Evolutionary conservation across 2,797 vertebrate species (phyloP).

Genomic region (Poeciliopsis presidionis): DNA sequence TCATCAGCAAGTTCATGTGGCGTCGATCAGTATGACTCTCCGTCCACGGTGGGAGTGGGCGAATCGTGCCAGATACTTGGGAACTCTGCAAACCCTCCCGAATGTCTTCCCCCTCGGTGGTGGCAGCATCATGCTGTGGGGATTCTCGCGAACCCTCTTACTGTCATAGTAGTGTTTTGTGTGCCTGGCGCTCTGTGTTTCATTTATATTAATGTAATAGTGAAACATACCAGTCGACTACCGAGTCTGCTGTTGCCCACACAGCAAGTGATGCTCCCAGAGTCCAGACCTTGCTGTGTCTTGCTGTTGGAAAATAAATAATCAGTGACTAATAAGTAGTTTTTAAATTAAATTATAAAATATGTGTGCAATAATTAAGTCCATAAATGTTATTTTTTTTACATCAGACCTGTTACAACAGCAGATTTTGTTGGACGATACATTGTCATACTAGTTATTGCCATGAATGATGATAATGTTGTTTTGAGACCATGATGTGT

Average conservation of each 20-base stretch:
- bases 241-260: too few species aligned
- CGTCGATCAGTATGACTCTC: background rate
- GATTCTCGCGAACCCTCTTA: background rate
- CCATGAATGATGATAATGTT: too few species aligned
- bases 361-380: background rate
- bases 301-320: background rate
- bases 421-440: too few species aligned
- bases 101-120: background rate
- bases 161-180: background rate
- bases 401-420: too few species aligned
- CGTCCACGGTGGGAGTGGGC: too few species aligned
- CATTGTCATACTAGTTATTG: too few species aligned
- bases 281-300: background rate
- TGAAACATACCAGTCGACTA: too few species aligned
- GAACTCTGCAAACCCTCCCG: too few species aligned
- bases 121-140: background rate
- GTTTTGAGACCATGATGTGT: too few species aligned
- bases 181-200: background rate
- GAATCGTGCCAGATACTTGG: too few species aligned
- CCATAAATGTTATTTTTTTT: background rate
- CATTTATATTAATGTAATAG: background rate
- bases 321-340: background rate
- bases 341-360: background rate
- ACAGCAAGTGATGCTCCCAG: too few species aligned
- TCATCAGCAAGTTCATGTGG: background rate